phyloP scores from a whole-genome alignment of 2,797 vertebrate species.

The Ateles fusciceps region DNA sequence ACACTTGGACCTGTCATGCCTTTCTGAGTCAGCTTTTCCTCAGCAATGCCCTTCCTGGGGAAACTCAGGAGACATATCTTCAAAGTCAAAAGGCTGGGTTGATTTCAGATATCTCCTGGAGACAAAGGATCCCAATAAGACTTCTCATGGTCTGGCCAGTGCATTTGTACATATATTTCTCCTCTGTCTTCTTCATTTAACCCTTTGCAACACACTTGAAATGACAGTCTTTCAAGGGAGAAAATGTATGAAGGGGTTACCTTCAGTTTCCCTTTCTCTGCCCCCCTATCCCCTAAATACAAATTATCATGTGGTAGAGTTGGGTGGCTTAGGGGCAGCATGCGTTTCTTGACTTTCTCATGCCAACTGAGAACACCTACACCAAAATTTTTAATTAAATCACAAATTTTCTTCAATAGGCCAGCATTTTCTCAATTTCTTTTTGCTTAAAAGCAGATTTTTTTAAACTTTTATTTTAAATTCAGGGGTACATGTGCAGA shows the following conservation, averaged over 20 bases:
- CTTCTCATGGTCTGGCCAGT: neutral
- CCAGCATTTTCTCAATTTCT: neutral
- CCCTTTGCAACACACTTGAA: neutral
- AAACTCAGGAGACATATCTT: constrained; percentile 46
- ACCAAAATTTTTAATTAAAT: neutral
- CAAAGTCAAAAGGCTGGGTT: neutral
- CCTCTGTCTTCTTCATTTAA: neutral
- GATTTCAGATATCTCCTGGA: constrained; percentile 3
- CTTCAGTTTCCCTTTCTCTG: neutral
- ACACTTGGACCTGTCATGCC: neutral
- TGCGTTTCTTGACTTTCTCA: neutral
- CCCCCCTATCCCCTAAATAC: accelerated
- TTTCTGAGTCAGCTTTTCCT: constrained; percentile 2
- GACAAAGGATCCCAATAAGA: neutral
- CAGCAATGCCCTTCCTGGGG: constrained; percentile 38
- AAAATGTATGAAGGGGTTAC: neutral
- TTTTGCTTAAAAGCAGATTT: neutral
- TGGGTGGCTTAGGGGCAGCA: accelerated
- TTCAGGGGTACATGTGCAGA: neutral
- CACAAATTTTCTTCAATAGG: neutral
- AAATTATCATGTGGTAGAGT: neutral
- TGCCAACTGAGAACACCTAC: neutral
- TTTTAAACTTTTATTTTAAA: neutral
- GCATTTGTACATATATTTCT: neutral
- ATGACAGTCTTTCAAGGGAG: neutral